Conservation (phyloP, 2,113 vertebrate species). For the Piprites chloris region DNA sequence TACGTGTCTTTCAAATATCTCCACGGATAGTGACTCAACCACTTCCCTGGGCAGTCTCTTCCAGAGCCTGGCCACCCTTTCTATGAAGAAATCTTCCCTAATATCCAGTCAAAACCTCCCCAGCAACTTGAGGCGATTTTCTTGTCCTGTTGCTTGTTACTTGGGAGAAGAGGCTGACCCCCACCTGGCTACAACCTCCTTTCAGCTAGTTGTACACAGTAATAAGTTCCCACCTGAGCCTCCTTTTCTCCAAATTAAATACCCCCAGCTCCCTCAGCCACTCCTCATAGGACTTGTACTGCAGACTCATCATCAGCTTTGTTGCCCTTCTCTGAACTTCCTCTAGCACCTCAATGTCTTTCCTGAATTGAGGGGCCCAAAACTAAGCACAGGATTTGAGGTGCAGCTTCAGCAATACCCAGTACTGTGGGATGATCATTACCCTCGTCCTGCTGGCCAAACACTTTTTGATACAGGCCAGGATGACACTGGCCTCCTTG, state of each 20-base stretch:
- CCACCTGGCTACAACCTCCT: not conserved
- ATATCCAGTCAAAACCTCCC: not conserved
- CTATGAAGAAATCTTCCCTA: not conserved
- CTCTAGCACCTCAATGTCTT: not conserved
- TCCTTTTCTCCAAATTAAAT: not conserved
- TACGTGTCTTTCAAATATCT: not conserved
- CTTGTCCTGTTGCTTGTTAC: not conserved
- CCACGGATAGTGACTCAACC: not conserved
- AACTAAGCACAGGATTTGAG: rapidly evolving
- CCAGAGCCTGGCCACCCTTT: not conserved
- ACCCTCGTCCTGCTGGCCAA: not conserved
- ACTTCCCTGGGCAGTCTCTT: not conserved
- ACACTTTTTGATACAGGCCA: not conserved
- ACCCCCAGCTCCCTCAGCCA: rapidly evolving
- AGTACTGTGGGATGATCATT: rapidly evolving
- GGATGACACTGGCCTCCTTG: not conserved
- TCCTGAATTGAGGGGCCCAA: not conserved
- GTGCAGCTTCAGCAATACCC: rapidly evolving
- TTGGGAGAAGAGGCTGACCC: rapidly evolving
- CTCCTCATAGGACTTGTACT: not conserved
- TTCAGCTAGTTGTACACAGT: not conserved
- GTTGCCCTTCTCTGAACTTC: rapidly evolving
- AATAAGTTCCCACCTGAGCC: rapidly evolving
- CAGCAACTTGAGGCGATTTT: not conserved
- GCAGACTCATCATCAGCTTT: rapidly evolving